Conservation (phyloP, 2,797 vertebrate genomes). For the Gastrophryne carolinensis region DNA sequence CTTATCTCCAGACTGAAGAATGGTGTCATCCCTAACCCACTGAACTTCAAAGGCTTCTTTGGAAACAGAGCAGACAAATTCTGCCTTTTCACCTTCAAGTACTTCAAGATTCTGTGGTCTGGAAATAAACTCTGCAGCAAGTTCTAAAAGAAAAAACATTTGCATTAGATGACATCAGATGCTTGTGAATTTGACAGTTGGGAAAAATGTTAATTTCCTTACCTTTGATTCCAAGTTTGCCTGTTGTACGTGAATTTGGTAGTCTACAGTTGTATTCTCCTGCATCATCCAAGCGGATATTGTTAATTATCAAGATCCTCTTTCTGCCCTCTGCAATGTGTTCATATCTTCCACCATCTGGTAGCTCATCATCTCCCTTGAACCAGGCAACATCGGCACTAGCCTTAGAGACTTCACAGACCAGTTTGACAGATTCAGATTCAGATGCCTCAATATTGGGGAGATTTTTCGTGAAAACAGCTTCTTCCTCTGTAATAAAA, state of each 20-base stretch:
- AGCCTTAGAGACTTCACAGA: slow-evolving; percentile 94
- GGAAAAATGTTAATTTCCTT: no score
- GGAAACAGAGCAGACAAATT: slow-evolving; percentile 90
- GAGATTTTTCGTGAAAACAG: slow-evolving; percentile 92
- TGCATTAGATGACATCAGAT: not conserved
- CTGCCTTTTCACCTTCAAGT: slow-evolving; percentile 88
- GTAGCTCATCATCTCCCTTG: slow-evolving; percentile 87
- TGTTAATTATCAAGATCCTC: slow-evolving; percentile 86
- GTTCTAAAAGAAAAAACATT: slow-evolving; percentile 71
- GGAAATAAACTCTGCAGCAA: slow-evolving; percentile 94
- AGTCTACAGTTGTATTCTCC: slow-evolving; percentile 89
- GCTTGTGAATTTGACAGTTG: no score
- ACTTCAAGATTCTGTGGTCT: slow-evolving; percentile 87
- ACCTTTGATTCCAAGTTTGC: slow-evolving; percentile 89
- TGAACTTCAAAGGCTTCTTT: slow-evolving; percentile 87
- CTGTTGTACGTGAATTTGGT: slow-evolving; percentile 78
- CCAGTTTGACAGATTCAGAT: slow-evolving; percentile 87
- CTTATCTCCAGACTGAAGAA: slow-evolving; percentile 83
- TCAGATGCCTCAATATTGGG: slow-evolving; percentile 88
- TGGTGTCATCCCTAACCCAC: slow-evolving; percentile 79
- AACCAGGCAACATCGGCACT: slow-evolving; percentile 89
- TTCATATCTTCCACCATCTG: slow-evolving; percentile 89
- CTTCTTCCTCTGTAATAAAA: slow-evolving; percentile 86
- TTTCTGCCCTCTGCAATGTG: slow-evolving; percentile 85
- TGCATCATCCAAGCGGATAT: slow-evolving; percentile 79